Percentiles rank a stretch among this genome's conserved stretches.
phyloP scores from a whole-genome alignment of 2,888 invertebrate genomes.

The Tromatobia lineatoria region DNA sequence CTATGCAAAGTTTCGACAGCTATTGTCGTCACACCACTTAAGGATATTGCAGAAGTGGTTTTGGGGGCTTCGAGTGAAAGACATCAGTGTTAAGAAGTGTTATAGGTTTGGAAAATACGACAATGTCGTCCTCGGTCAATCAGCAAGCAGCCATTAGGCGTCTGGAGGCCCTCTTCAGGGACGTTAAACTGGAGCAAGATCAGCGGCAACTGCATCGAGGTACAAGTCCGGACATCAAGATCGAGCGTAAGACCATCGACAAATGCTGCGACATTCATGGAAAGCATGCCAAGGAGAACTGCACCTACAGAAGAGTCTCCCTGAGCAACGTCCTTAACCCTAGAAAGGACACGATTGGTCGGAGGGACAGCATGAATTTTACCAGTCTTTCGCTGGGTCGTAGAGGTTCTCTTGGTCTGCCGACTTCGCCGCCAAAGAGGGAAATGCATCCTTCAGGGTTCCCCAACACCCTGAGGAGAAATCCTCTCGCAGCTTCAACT shows the following conservation, averaged over 20 bases:
- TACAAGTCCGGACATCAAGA: conserved; percentile 81
- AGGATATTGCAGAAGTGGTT: conserved; percentile 5
- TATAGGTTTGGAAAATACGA: neutral
- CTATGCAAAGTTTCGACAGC: conserved; percentile 37
- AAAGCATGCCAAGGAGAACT: conserved; percentile 84
- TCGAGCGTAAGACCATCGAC: conserved; percentile 88
- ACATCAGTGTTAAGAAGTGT: neutral
- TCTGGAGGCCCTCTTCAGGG: conserved; percentile 91
- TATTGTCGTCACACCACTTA: conserved; percentile 1
- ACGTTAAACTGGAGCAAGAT: conserved; percentile 87
- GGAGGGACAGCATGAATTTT: conserved; percentile 72
- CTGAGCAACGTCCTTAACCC: conserved; percentile 87
- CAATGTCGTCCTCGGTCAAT: conserved; percentile 84
- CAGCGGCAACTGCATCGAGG: conserved; percentile 69
- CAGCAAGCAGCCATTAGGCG: conserved; percentile 90
- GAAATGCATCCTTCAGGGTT: conserved; percentile 91
- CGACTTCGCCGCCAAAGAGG: conserved; percentile 87
- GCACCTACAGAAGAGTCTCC: conserved; percentile 87
- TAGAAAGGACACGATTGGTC: conserved; percentile 81
- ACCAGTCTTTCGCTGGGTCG: conserved; percentile 69
- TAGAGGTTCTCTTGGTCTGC: conserved; percentile 74
- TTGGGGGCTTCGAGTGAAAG: neutral
- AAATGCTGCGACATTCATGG: conserved; percentile 92
- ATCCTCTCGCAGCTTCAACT: conserved; percentile 86
- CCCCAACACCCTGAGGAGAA: conserved; percentile 89